phyloP scores from a whole-genome alignment of 2,113 vertebrate species.

The Callithrix jacchus region DNA sequence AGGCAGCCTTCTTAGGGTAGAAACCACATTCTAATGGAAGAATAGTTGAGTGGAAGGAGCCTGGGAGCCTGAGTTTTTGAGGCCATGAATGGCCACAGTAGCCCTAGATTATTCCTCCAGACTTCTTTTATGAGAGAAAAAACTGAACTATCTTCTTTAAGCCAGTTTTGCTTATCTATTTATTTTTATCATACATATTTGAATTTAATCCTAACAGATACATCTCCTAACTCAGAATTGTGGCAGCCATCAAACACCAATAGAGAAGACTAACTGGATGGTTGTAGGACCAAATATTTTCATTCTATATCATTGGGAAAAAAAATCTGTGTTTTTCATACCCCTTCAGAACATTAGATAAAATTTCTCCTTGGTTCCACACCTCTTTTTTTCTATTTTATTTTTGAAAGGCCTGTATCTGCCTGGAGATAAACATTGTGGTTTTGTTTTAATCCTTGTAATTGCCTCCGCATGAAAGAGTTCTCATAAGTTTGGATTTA shows the following conservation, averaged over 20 bases:
- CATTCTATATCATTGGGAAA: not conserved
- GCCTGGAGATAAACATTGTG: not conserved
- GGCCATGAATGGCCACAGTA: not conserved
- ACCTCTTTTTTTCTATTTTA: not conserved
- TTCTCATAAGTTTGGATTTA: not conserved
- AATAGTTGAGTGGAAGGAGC: not conserved
- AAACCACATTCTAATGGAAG: not conserved
- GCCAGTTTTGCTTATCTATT: not conserved
- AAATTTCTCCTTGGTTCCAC: not conserved
- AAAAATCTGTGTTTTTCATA: not conserved
- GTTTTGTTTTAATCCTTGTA: slow-evolving; percentile 3
- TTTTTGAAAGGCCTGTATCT: not conserved
- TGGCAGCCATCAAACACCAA: not conserved
- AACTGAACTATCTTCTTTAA: not conserved
- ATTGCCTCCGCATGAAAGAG: not conserved
- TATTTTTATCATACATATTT: not conserved
- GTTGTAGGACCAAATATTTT: not conserved
- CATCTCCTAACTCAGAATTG: not conserved
- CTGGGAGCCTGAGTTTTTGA: not conserved
- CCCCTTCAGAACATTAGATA: not conserved
- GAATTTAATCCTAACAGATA: not conserved
- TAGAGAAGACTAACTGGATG: not conserved
- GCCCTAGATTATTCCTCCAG: too few species aligned
- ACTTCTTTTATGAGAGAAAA: not conserved
- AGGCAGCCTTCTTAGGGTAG: not conserved